phyloP scores from a whole-genome alignment of 2,888 invertebrate genomes.

The Incurvaria masculella region DNA sequence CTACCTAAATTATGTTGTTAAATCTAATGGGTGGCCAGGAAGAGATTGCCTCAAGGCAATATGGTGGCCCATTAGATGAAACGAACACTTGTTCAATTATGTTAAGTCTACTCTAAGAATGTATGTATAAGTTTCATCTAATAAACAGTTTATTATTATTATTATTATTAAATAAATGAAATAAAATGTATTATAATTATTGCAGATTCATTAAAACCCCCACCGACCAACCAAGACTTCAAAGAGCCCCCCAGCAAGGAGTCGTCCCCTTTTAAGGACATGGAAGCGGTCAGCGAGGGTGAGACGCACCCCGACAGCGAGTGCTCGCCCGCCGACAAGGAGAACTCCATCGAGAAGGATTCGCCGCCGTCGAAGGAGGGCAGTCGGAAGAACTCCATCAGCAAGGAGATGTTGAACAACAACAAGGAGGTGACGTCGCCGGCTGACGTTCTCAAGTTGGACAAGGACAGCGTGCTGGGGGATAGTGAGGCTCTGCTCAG shows the following conservation, averaged over 20 bases:
- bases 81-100: too few relatives aligned
- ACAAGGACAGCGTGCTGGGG: slow-evolving; percentile 64
- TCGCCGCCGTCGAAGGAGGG: slow-evolving; percentile 18
- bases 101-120: too few relatives aligned
- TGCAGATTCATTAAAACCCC: too few relatives aligned
- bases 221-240: slow-evolving; percentile 23
- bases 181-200: too few relatives aligned
- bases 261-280: slow-evolving; percentile 31
- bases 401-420: slow-evolving; percentile 38
- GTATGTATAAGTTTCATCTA: too few relatives aligned
- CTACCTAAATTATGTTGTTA: too few relatives aligned
- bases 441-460: slow-evolving; percentile 39
- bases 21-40: too few relatives aligned
- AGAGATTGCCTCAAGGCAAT: too few relatives aligned
- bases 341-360: neutral
- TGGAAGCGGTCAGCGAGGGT: neutral
- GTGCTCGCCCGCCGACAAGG: neutral
- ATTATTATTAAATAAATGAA: too few relatives aligned
- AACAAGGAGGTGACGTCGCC: slow-evolving; percentile 42
- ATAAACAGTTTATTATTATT: too few relatives aligned
- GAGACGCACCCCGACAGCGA: neutral
- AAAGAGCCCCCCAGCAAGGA: slow-evolving; percentile 33
- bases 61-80: too few relatives aligned
- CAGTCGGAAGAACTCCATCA: slow-evolving; percentile 23
- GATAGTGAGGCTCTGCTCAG: slow-evolving; percentile 66